Evolutionary conservation across 2,113 vertebrate genomes (phyloP), one percentile per base, ranked within the genome.

Genomic region (Chamaetylas fuelleborni): DNA sequence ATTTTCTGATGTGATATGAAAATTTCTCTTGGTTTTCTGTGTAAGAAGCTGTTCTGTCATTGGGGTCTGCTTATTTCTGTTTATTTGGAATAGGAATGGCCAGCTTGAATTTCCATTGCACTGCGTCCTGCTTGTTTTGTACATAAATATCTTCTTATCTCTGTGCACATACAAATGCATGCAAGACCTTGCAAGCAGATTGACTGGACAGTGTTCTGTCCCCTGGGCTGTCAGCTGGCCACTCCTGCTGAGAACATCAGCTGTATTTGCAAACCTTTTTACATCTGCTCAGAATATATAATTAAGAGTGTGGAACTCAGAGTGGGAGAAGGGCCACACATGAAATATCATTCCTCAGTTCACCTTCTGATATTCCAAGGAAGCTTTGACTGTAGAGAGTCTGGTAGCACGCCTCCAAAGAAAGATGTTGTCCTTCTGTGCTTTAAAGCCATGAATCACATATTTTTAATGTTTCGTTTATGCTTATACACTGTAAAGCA

Each of bases 241-340:
- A 0, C 12, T 71, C 18, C n/a, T 74, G 38, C 53, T 2, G 2
- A 62, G 9, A 74, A 8, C 26, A 70, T 61, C 26, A 7, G 38
- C 42, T 69, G 6, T 29, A 33, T 73, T 83, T 81, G 45, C 53
- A 70, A 81, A 36, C 10, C 1, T 19, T 54, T 72, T 53, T 22
- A 25, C 11, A 54, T 69, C 38, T 58, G 6, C 47, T 47, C 36
- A 28, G 42, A 58, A 54, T 15, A 2, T 22, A 6, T 0, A 0
- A 34, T 78, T 45, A 43, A 26, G 19, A 81, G 12, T 1, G 4
- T 58, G 23, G 34, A 45, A 34, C 22, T 81, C 61, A 28, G 7
- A 38, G 12, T 38, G 38, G 43, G 19, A 73, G 36, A 61, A 86
- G 15, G 33, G 34, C 24, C 12, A 42, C 23, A 14, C 33, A 4